Conservation (phyloP, 2,113 vertebrate genomes). For the Asarcornis scutulata region DNA sequence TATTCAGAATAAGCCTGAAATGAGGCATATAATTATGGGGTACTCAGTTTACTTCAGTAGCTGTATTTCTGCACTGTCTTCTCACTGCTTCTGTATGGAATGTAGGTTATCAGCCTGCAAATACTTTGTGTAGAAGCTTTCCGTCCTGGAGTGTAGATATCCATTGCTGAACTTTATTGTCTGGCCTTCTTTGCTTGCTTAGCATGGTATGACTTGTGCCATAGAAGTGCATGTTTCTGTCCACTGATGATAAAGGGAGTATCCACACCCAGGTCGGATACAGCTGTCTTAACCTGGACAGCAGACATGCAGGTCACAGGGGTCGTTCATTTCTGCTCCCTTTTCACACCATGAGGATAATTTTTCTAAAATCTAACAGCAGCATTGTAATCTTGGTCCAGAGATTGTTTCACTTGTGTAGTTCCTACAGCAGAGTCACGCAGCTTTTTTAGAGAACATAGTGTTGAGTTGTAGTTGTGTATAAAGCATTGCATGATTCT, state of each 20-base stretch:
- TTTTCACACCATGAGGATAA: not conserved
- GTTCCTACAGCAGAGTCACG: not conserved
- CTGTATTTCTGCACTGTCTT: not conserved
- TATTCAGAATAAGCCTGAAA: not conserved
- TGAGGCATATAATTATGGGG: rapidly evolving
- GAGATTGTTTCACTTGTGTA: not conserved
- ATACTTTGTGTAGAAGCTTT: not conserved
- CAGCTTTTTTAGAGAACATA: not conserved
- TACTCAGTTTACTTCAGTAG: not conserved
- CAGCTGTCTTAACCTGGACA: not conserved
- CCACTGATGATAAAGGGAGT: not conserved
- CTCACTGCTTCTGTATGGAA: not conserved
- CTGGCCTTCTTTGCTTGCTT: not conserved
- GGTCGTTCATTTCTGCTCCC: not conserved
- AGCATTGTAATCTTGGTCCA: not conserved
- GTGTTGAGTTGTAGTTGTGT: not conserved
- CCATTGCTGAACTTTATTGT: not conserved
- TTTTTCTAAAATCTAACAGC: not conserved
- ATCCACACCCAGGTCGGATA: not conserved
- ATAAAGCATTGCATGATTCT: not conserved
- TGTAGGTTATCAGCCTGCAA: not conserved
- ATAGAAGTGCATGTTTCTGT: not conserved
- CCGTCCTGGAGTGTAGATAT: not conserved
- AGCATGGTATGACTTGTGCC: not conserved
- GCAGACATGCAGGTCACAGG: not conserved